Evolutionary conservation across 2,797 vertebrate genomes (phyloP).

Genomic region (Yasuhikotakia modesta): DNA sequence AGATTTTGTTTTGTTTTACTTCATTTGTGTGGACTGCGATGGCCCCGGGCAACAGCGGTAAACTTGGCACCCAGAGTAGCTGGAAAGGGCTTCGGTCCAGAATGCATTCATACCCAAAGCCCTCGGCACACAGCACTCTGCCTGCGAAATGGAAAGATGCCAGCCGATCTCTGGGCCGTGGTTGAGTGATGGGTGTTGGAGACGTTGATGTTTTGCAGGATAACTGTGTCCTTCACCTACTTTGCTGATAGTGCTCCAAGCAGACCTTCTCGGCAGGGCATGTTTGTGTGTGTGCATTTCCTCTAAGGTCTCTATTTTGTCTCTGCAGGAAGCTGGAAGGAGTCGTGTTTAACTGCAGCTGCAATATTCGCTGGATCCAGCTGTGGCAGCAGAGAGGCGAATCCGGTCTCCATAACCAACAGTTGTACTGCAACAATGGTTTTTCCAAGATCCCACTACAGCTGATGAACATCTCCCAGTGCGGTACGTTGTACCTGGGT

Average conservation of each 20-base stretch:
- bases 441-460: conserved; percentile 78
- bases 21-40: conserved; percentile 36
- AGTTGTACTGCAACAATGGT: conserved; percentile 80
- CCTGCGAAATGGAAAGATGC: conserved; percentile 22
- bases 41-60: conserved; percentile 27
- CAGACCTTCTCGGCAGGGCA: background rate
- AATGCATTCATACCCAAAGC: conserved; percentile 43
- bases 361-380: conserved; percentile 95
- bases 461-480: conserved; percentile 91
- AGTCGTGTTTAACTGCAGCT: conserved; percentile 91
- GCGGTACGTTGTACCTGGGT: conserved; percentile 79
- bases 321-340: conserved; percentile 84
- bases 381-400: conserved; percentile 93
- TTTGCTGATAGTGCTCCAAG: conserved; percentile 9
- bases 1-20: conserved; percentile 44
- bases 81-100: conserved; percentile 52
- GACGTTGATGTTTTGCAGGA: conserved; percentile 37
- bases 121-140: conserved; percentile 20
- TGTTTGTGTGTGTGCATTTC: background rate
- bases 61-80: conserved; percentile 36
- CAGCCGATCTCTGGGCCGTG: conserved; percentile 35
- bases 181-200: conserved; percentile 43
- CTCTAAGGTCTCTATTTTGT: conserved; percentile 6
- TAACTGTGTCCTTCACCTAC: conserved; percentile 44
- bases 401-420: conserved; percentile 85